Evolutionary conservation across 1,140 invertebrate genomes (phyloP), one percentile per base, ranked within the genome.

Genomic region (Berghia stephanieae): DNA sequence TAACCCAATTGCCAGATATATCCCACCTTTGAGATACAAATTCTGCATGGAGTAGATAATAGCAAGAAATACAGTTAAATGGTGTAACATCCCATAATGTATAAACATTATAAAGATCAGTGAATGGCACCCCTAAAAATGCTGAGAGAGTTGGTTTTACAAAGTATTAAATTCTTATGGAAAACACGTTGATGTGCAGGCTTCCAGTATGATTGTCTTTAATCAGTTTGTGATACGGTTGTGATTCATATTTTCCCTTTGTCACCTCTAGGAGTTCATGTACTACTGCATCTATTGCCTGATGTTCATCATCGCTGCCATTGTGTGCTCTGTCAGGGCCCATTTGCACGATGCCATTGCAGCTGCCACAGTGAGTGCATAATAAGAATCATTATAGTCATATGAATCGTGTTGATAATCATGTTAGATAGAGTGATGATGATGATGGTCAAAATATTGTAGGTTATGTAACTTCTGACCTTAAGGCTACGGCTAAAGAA

Each of bases 201-300:
- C 16, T 52, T 52, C n/a, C 46, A 52, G 16, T n/a, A 52, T 18
- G n/a, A n/a, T n/a, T 52, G 16, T 52, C 46, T n/a, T 52, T n/a
- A 0, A 0, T 18, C 46, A 18, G 16, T n/a, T 18, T n/a, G n/a
- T 52, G 46, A 52, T 52, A n/a, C 46, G n/a, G n/a, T 52, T n/a
- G n/a, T n/a, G n/a, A n/a, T 21, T 18, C 1, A 31, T 31, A 36
- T 67, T 34, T 31, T 57, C 34, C 16, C 46, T 16, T 79, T 77
- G 31, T 69, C 63, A 71, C 70, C 77, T 77, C 79, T 84, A 93
- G 93, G 93, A 96, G 90, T 92, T 95, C 42, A 90, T 92, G 24
- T 95, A 93, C 89, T 94, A 93, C 86, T 89, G 90, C 0, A 60
- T 95, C 2, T 94, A 93, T 93, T 91, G 92, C 2, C 83, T 93